These are phyloP conservation scores for Porites lutea DNA, from an alignment of 64 coral and sea anemone species.

Conservation along the genomic window DNA sequence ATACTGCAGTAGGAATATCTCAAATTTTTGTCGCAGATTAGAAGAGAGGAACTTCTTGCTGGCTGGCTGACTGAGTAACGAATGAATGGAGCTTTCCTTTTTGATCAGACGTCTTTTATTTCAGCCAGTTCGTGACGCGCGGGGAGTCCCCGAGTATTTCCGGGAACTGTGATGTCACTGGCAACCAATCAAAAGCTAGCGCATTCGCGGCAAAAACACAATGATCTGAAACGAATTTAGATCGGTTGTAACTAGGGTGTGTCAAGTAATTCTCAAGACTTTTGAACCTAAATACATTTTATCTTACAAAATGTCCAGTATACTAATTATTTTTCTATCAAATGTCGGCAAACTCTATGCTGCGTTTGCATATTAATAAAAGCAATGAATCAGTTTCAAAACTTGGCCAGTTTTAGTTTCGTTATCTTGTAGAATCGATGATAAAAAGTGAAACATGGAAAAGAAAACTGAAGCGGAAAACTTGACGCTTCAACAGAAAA, in stretches of 20 bases:
- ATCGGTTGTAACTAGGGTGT: too few species aligned
- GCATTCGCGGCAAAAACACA: neutral
- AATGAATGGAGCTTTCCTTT: neutral
- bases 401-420: neutral
- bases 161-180: conserved; percentile 5
- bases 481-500: neutral
- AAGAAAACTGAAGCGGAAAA: conserved; percentile 26
- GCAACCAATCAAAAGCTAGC: neutral
- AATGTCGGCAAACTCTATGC: too few species aligned
- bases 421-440: conserved; percentile 3
- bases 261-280: too few species aligned
- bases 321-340: too few species aligned
- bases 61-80: neutral
- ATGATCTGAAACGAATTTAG: neutral
- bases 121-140: neutral
- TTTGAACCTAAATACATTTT: too few species aligned
- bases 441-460: conserved; percentile 38
- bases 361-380: too few species aligned
- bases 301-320: too few species aligned
- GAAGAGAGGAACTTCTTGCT: neutral
- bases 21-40: neutral
- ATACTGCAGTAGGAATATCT: neutral
- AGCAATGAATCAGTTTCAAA: neutral
- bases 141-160: conserved; percentile 41
- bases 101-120: neutral